Evolutionary conservation across 2,888 invertebrate genomes (phyloP), one percentile per base, ranked within the genome.

Genomic region (Tachina fera): DNA sequence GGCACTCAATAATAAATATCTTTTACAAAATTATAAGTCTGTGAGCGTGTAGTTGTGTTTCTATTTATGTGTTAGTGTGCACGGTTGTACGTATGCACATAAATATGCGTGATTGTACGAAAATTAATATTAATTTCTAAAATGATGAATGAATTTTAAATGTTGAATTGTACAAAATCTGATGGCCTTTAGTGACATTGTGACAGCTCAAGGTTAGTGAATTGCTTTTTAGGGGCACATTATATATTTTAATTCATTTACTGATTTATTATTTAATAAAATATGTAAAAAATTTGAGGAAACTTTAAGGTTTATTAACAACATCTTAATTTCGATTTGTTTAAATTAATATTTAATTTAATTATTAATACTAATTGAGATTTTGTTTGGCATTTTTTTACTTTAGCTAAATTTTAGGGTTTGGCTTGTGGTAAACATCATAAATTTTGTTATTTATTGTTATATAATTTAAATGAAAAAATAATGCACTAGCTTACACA

Each of bases 141-240:
- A 58, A 58, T 56, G 76, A 67, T 67, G 56, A 76, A 67, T 76
- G 56, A 47, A 45, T 56, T 56, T 43, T 58, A 67, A 47, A 19
- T 47, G 16, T 14, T 76, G 22, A 39, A 16, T 49, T 43, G 6
- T 16, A 16, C 22, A 45, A 56, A 76, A 45, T 53, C 45, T 31
- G 39, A 43, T 65, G 47, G 14, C 22, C 8, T 45, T 74, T 45
- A 11, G 10, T 70, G 61, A 53, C 78, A 63, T 53, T 53, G 3
- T 79, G 79, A 16, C 63, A 63, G 6, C 47, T 79, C 45, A 53
- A 47, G 39, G 61, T 71, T 61, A 63, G 56, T 79, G 19, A 71
- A 79, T 79, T 71, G 63, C 47, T 71, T 53, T 22, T 45, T 43
- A 39, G 31, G 4, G n/a, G 14, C 14, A 60, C 41, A 43, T 39